Base-by-base conservation (phyloP, 2,888 invertebrate genomes). In the Himalopsyche kuldschensis region DNA sequence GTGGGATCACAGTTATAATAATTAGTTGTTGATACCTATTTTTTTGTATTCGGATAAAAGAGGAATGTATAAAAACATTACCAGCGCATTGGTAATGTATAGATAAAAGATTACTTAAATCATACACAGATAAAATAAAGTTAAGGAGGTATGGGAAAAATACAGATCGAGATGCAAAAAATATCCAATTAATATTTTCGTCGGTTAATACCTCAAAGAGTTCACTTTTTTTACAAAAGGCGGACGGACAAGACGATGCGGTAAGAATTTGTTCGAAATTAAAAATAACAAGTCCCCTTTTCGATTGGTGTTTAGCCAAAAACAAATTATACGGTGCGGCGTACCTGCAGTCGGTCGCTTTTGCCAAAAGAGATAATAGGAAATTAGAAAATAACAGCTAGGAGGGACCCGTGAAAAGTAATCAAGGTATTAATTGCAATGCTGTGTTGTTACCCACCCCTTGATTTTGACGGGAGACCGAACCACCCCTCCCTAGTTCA, bases 401-500 rank as follows among this genome's bases (percentile, higher is more conserved):
- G 80, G 80, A 81, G 84, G 84, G 86, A 80, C 81, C 85, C 82
- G 86, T 86, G 85, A 85, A 86, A 86, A 87, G 86, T 87, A 87
- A 87, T 87, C 87, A 87, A 87, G 87, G 87, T 87, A 87, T 87
- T 87, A 87, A 87, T 87, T 87, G 87, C 86, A 85, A 83, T 86
- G 83, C 86, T 81, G 82, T 84, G 17, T 55, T 55, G 55, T 55
- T 55, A 55, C 55, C 55, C 55, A 55, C 55, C 55, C 55, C 55
- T 55, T 20, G 55, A 24, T 55, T 55, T 55, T 55, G 55, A 55
- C 55, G 20, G 55, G 55, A 55, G 20, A 55, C 55, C 20, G 55
- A 55, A 24, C n/a, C 55, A 55, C 55, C 55, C 55, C 55, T 55
- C 10, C 55, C 55, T 55, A 1, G 10, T 24, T 20, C 20, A 55